These are phyloP conservation scores for Lydus trimaculatus DNA, from an alignment of 2,888 invertebrate genomes.

Conservation along the genomic window DNA sequence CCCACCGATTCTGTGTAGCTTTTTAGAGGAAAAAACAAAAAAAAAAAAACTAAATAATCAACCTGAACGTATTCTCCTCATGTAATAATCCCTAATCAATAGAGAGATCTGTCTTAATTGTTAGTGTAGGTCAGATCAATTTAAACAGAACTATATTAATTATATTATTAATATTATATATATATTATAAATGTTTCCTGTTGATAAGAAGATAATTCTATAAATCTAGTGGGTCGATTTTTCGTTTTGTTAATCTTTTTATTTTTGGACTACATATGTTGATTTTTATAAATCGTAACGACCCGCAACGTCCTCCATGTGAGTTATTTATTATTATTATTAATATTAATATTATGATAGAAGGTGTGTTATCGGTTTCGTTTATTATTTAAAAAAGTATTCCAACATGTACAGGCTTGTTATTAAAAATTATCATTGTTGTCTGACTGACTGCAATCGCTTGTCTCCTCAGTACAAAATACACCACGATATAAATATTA, in stretches of 20 bases:
- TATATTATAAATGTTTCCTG: conserved; percentile 64
- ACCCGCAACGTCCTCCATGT: conserved; percentile 46
- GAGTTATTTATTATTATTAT: conserved; percentile 58
- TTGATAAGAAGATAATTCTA: conserved; percentile 61
- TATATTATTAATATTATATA: conserved; percentile 42
- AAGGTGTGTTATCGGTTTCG: too few species aligned
- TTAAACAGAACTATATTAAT: conserved; percentile 41
- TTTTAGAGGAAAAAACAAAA: conserved; percentile 35
- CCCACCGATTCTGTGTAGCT: conserved; percentile 55
- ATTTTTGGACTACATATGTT: background rate
- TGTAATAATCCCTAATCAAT: conserved; percentile 52
- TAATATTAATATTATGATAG: conserved; percentile 46
- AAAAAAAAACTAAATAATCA: conserved; percentile 30
- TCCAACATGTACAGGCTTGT: conserved; percentile 53
- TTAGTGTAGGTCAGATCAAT: conserved; percentile 60
- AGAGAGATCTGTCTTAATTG: conserved; percentile 59
- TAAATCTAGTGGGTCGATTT: conserved; percentile 50
- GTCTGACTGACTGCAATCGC: conserved; percentile 59
- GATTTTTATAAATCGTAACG: background rate
- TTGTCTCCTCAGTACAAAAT: conserved; percentile 62
- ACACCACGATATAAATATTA: conserved; percentile 58
- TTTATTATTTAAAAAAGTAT: conserved; percentile 41
- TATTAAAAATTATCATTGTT: conserved; percentile 56
- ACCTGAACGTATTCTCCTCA: conserved; percentile 56
- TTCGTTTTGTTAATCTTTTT: background rate